Evolutionary conservation across 2,797 vertebrate genomes (phyloP), one percentile per base, ranked within the genome.

Genomic region (Oreonectes daqikongensis): DNA sequence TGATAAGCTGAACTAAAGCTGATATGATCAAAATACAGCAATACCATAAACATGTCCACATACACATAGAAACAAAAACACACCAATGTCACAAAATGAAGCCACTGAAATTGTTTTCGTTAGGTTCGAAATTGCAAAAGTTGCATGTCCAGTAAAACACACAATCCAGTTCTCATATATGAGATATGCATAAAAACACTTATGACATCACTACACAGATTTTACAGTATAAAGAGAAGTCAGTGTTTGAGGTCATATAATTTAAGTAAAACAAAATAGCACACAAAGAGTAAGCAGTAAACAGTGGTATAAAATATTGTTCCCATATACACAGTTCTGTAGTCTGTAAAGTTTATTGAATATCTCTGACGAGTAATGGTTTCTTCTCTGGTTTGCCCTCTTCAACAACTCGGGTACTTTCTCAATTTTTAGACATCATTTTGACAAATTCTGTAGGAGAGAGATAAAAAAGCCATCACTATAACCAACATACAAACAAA

Each of bases 361-460:
- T 48, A 2, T 2, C 4, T 53, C 20, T 3, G 46, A 38, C 10
- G 20, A 20, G 53, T 46, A 14, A 20, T 55, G 65, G 20, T 60
- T 70, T 30, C 22, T 57, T 30, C 30, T 14, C 35, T 75, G 17
- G 9, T 12, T 57, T 2, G 28, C 18, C 46, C 1, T 59, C 35
- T 69, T 79, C 20, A 42, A 30, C 20, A 0, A 44, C 14, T 64
- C 32, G 14, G 66, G 48, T 55, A 72, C 64, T n/a, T 82, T 78
- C 68, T 91, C 80, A 92, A 77, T 89, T 87, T 84, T 85, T 72
- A 17, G 92, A 93, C 92, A 93, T 93, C 92, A 93, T 93, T 83
- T 83, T 91, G 79, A 93, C 92, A 89, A 93, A 93, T 82, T 93
- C 92, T 93, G 86, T 2, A 71, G 26, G 78, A 75, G 9, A 46